Evolutionary conservation across 2,888 invertebrate species (phyloP).

Genomic region (Apodemia duryi): DNA sequence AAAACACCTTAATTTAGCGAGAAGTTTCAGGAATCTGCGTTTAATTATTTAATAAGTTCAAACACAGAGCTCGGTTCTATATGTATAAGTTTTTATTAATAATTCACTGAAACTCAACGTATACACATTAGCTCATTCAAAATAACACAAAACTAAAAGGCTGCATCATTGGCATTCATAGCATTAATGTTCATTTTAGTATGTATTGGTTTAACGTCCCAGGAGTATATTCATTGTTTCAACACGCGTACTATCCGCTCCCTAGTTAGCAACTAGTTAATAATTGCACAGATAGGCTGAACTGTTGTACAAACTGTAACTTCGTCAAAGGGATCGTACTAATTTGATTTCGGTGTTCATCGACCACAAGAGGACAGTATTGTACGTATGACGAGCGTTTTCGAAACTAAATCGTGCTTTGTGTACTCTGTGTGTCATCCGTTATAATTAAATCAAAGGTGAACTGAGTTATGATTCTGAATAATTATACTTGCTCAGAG

Average conservation of each 20-base stretch:
- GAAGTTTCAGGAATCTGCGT: too few species aligned
- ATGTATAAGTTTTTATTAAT: too few species aligned
- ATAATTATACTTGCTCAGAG: neutral
- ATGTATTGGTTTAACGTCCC: neutral
- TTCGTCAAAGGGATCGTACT: slow-evolving; percentile 63
- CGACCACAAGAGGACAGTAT: slow-evolving; percentile 37
- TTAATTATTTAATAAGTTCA: too few species aligned
- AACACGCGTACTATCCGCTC: slow-evolving; percentile 5
- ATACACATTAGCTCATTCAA: too few species aligned
- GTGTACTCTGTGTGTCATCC: slow-evolving; percentile 8
- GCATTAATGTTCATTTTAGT: neutral
- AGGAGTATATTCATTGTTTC: slow-evolving; percentile 5
- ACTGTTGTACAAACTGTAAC: slow-evolving; percentile 36
- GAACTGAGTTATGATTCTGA: neutral
- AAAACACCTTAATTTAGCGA: too few species aligned
- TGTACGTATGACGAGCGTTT: slow-evolving; percentile 15
- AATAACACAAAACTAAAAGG: too few species aligned
- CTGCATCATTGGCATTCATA: neutral
- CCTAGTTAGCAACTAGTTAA: slow-evolving; percentile 18
- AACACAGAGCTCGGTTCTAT: too few species aligned
- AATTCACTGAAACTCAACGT: too few species aligned
- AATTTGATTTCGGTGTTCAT: slow-evolving; percentile 63
- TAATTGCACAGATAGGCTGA: slow-evolving; percentile 22
- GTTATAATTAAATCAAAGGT: slow-evolving; percentile 5
- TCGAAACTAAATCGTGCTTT: slow-evolving; percentile 1